Percentiles rank a stretch among this genome's conserved stretches.
These are phyloP conservation scores for Elymnias hypermnestra DNA, from an alignment of 1,140 invertebrate species.

Conservation along the genomic window DNA sequence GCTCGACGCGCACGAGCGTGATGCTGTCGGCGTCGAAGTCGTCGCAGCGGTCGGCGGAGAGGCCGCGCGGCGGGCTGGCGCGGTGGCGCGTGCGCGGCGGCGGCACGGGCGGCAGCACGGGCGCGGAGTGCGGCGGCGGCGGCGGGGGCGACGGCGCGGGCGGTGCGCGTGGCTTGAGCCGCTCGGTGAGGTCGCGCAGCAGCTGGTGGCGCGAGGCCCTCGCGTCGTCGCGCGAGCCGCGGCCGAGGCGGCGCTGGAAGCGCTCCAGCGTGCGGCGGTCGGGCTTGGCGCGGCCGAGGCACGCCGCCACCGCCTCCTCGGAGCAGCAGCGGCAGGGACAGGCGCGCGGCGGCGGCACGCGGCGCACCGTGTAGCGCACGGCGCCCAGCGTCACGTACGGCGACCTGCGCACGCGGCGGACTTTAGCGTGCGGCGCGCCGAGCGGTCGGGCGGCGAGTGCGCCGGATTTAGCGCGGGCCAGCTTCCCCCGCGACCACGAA, in stretches of 20 bases:
- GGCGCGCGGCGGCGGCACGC: conserved; percentile 68
- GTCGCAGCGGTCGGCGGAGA: conserved; percentile 55
- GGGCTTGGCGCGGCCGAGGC: conserved; percentile 69
- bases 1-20: conserved; percentile 74
- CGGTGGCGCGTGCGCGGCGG: conserved; percentile 52
- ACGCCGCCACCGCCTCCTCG: conserved; percentile 72
- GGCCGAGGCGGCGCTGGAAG: conserved; percentile 85
- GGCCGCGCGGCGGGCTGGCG: conserved; percentile 49
- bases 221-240: conserved; percentile 70
- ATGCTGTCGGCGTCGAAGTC: conserved; percentile 67
- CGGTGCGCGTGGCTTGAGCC: conserved; percentile 76
- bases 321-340: conserved; percentile 67
- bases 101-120: conserved; percentile 56
- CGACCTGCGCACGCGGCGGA: conserved; percentile 66
- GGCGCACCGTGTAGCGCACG: conserved; percentile 77
- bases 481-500: conserved; percentile 60
- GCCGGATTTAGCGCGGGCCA: conserved; percentile 65
- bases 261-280: conserved; percentile 84
- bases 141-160: conserved; percentile 51
- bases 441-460: conserved; percentile 59
- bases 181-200: conserved; percentile 85
- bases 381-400: conserved; percentile 77
- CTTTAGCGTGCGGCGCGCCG: conserved; percentile 51
- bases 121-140: conserved; percentile 50
- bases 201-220: conserved; percentile 79